These are phyloP conservation scores for Nematopogon swammerdamellus DNA, from an alignment of 2,888 invertebrate genomes.

Conservation along the genomic window DNA sequence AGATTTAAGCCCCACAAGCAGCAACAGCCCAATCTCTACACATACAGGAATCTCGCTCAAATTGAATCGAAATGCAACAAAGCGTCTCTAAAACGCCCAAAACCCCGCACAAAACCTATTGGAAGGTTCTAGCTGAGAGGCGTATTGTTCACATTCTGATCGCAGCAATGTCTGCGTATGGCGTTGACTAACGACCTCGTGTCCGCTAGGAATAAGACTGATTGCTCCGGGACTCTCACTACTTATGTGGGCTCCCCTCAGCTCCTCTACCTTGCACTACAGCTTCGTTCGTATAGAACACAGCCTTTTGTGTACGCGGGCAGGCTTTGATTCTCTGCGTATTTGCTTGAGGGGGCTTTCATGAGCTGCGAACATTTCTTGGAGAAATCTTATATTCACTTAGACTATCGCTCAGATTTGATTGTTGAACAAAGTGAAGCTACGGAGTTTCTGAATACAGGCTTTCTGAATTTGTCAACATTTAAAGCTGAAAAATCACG, in stretches of 20 bases:
- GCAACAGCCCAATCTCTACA: too few species aligned
- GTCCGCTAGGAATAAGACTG: constrained; percentile 57
- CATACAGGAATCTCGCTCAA: not conserved
- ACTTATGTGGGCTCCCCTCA: constrained; percentile 37
- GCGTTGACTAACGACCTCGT: constrained; percentile 54
- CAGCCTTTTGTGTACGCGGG: not conserved
- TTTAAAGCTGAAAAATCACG: too few species aligned
- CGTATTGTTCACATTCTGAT: not conserved
- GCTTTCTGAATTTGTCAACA: too few species aligned
- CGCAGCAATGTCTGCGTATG: constrained; percentile 38
- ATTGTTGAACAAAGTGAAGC: too few species aligned
- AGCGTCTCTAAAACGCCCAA: not conserved
- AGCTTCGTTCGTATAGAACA: not conserved
- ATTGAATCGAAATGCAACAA: not conserved
- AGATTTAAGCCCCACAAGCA: too few species aligned
- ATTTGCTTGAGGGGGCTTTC: too few species aligned
- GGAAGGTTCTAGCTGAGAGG: not conserved
- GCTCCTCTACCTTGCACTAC: not conserved
- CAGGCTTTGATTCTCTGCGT: not conserved
- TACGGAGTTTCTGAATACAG: too few species aligned
- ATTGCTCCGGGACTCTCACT: constrained; percentile 38
- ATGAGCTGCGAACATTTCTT: too few species aligned
- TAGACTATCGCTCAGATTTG: too few species aligned
- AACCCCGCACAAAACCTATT: not conserved
- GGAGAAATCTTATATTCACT: too few species aligned